These are phyloP conservation scores for Lanistes nyassanus DNA, from an alignment of 1,140 invertebrate genomes.

Conservation along the genomic window DNA sequence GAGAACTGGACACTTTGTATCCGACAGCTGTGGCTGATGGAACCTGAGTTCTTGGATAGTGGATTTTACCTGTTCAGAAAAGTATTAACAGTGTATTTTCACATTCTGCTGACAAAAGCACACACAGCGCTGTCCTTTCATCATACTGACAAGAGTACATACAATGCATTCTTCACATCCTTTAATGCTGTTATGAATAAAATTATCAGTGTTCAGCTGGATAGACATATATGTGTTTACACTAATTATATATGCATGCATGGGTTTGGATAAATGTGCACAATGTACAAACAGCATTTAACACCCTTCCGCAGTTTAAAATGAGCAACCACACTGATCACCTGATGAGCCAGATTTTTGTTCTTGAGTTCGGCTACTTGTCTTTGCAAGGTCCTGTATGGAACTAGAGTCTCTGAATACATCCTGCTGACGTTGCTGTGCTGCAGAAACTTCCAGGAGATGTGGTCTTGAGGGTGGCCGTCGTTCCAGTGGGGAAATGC, in stretches of 20 bases:
- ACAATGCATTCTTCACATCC: too few relatives aligned
- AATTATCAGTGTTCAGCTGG: too few relatives aligned
- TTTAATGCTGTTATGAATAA: too few relatives aligned
- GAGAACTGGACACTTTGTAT: slow-evolving; percentile 36
- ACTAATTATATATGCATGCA: too few relatives aligned
- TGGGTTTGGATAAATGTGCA: neutral
- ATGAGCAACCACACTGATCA: neutral
- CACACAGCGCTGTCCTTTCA: too few relatives aligned
- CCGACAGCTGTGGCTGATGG: slow-evolving; percentile 52
- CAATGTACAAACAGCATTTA: neutral
- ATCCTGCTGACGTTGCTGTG: slow-evolving; percentile 56
- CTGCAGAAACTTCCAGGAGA: slow-evolving; percentile 54
- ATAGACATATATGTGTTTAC: too few relatives aligned
- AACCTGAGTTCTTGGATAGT: slow-evolving; percentile 41
- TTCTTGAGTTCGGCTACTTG: too few relatives aligned
- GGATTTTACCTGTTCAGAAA: slow-evolving; percentile 5
- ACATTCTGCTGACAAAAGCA: too few relatives aligned
- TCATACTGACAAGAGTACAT: too few relatives aligned
- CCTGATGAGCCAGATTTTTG: neutral
- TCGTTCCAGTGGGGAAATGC: slow-evolving; percentile 37
- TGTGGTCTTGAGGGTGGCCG: slow-evolving; percentile 41
- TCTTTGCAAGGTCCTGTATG: slow-evolving; percentile 3
- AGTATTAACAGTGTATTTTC: neutral
- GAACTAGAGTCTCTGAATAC: slow-evolving; percentile 31
- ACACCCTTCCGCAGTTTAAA: neutral